Percentiles rank a stretch among this genome's conserved stretches.
Conservation (phyloP, 1,140 invertebrate species). For the Thrips palmi region DNA sequence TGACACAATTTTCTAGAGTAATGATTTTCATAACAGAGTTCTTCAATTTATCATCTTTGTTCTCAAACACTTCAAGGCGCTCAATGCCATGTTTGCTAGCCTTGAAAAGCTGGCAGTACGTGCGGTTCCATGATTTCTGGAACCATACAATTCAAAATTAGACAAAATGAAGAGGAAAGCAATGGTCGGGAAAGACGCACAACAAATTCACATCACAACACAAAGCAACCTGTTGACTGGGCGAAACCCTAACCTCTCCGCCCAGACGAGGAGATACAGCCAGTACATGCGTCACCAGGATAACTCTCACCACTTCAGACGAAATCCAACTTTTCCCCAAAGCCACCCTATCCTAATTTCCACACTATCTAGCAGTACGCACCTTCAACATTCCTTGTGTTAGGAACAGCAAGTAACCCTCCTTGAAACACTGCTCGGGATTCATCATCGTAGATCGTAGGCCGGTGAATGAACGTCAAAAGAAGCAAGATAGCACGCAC, state of each 20-base stretch:
- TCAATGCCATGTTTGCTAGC: conserved; percentile 67
- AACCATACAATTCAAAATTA: conserved; percentile 20
- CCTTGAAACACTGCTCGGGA: conserved; percentile 39
- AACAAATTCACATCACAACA: conserved; percentile 8
- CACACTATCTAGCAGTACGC: too few species aligned
- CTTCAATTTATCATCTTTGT: conserved; percentile 45
- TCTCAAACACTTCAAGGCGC: conserved; percentile 65
- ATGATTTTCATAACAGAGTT: conserved; percentile 49
- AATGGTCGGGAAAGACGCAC: conserved; percentile 7
- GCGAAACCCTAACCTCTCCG: background rate
- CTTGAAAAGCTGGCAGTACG: conserved; percentile 56
- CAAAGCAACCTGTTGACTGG: background rate
- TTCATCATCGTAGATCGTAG: conserved; percentile 35
- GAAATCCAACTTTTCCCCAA: too few species aligned
- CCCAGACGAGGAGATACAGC: too few species aligned
- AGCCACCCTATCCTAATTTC: too few species aligned
- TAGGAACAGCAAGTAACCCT: conserved; percentile 46
- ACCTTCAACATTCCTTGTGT: conserved; percentile 46
- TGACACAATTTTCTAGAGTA: conserved; percentile 66
- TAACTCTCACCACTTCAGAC: too few species aligned
- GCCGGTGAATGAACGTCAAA: too few species aligned
- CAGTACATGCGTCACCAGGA: background rate
- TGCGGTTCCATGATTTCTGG: conserved; percentile 60
- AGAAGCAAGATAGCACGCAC: too few species aligned
- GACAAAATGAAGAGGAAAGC: too few species aligned